Evolutionary conservation across 2,797 vertebrate species (phyloP), one percentile per base, ranked within the genome.

Genomic region (Mormyrus hasselquistii): DNA sequence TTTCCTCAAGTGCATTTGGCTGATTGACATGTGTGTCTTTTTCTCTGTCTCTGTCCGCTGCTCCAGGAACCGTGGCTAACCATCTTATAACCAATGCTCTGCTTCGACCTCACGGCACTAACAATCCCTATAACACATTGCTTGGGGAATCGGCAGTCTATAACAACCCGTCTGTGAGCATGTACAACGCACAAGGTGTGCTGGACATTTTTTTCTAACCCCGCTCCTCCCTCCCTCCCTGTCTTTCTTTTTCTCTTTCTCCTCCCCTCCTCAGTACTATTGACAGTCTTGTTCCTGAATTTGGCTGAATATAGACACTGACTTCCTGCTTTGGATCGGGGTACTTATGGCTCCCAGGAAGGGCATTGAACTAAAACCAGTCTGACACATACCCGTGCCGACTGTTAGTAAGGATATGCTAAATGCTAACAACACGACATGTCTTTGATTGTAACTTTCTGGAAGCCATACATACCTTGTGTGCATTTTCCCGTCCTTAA

Each of bases 61-160:
- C 96, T 98, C 95, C 98, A 99, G 99, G 98, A 97, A 98, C 97
- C 97, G 99, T 99, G 98, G 98, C 98, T 98, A 99, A 99, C 95
- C 98, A 99, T 98, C 98, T 99, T 97, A 99, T 99, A 97, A 98
- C 98, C 97, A 99, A 98, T 96, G 98, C 99, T 95, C 98, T 99
- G 94, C 99, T 99, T 96, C 98, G 99, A 97, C 97, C 98, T 97
- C 98, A 99, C 97, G 97, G 98, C 97, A 98, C 98, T 98, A 99
- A 99, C 98, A 99, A 99, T 97, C 99, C 98, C 95, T 99, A 99
- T 99, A 99, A 99, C 95, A 99, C 98, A 97, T 98, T 99, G 98
- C 98, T 99, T 95, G 99, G 98, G 97, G 99, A 99, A 95, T 98
- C 98, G 94, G 97, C 97, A 92, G 96, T 99, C 97, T 99, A 97